A percentile compares a stretch with the other conserved stretches of the same genome.
These are phyloP conservation scores for Adoxophyes honmai DNA, from an alignment of 1,140 invertebrate species.

Conservation along the genomic window DNA sequence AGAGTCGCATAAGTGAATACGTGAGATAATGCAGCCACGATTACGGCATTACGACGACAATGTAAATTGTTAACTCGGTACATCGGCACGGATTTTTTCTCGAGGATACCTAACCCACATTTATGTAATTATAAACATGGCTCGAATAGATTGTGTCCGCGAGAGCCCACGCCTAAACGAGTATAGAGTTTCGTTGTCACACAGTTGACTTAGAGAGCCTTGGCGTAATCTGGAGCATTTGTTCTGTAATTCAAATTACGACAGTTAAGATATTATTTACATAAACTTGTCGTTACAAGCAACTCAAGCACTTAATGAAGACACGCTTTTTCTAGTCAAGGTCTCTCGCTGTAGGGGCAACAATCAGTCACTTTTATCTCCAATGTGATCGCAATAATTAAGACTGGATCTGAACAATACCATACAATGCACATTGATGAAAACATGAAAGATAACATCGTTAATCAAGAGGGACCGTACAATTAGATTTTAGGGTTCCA, in stretches of 20 bases:
- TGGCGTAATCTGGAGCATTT: constrained; percentile 10
- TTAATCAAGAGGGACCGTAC: constrained; percentile 2
- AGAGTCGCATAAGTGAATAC: constrained; percentile 1
- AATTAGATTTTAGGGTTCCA: neutral
- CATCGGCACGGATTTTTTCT: constrained; percentile 41
- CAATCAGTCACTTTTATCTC: neutral
- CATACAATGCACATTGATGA: constrained; percentile 3
- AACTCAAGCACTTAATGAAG: too few species aligned
- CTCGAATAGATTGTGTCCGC: neutral
- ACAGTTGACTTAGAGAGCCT: neutral
- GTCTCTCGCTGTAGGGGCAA: neutral
- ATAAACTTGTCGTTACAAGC: constrained; percentile 6
- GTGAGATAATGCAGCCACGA: constrained; percentile 22
- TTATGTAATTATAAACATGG: constrained; percentile 40
- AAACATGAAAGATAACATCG: constrained; percentile 7
- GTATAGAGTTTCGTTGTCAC: constrained; percentile 10
- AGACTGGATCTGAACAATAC: constrained; percentile 3
- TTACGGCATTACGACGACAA: constrained; percentile 31
- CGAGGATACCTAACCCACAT: constrained; percentile 32
- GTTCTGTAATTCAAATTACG: constrained; percentile 1
- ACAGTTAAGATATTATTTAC: neutral
- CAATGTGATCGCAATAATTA: constrained; percentile 1
- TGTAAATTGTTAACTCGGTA: constrained; percentile 34
- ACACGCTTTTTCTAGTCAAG: neutral
- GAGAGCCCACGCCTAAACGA: neutral